Percentiles rank a stretch among this genome's conserved stretches.
Evolutionary conservation across 2,888 invertebrate genomes (phyloP).

Genomic region (Melangyna quadrimaculata): DNA sequence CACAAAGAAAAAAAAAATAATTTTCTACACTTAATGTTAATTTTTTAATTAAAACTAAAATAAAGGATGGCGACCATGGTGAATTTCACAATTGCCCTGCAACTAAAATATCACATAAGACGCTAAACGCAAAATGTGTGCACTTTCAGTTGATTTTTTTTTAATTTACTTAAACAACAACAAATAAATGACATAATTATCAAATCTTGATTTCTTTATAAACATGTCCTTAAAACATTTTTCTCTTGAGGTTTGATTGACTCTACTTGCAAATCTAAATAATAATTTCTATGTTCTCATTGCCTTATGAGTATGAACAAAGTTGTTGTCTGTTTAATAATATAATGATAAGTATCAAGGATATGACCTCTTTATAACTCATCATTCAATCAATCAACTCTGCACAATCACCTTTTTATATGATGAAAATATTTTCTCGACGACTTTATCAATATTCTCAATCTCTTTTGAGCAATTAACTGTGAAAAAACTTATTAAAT

Average conservation of each 20-base stretch:
- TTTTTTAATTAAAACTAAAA: too few relatives aligned
- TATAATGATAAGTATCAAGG: conserved; percentile 43
- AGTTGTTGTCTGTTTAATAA: not conserved
- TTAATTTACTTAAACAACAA: too few relatives aligned
- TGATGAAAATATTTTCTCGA: not conserved
- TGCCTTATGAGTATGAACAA: not conserved
- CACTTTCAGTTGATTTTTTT: too few relatives aligned
- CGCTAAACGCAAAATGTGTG: too few relatives aligned
- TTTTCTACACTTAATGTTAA: too few relatives aligned
- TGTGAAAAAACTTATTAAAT: conserved; percentile 24
- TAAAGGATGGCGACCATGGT: too few relatives aligned
- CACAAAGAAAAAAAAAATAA: too few relatives aligned
- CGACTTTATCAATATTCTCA: conserved; percentile 51
- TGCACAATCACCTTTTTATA: conserved; percentile 52
- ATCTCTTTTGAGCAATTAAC: conserved; percentile 62
- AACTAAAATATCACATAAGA: too few relatives aligned
- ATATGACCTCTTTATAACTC: conserved; percentile 43
- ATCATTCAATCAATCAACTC: conserved; percentile 49
- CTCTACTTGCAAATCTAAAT: not conserved
- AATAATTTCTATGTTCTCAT: not conserved
- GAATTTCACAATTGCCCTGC: too few relatives aligned
- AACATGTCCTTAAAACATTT: not conserved
- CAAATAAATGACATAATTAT: too few relatives aligned
- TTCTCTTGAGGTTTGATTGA: not conserved
- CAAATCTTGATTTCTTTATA: not conserved